These are phyloP conservation scores for Meteorus sp. DNA, from an alignment of 1,140 invertebrate genomes.

Conservation along the genomic window DNA sequence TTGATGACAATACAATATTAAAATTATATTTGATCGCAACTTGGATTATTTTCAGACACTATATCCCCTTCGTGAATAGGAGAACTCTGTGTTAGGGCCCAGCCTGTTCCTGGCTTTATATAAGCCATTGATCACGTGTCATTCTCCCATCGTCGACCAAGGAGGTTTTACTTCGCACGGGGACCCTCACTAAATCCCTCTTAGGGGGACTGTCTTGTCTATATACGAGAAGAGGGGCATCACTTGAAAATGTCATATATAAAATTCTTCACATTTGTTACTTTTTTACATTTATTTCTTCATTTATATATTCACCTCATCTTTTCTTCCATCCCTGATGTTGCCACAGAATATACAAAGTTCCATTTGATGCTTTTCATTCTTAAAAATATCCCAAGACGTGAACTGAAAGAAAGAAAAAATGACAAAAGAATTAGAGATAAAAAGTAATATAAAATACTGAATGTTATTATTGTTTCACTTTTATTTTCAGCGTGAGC, in stretches of 20 bases:
- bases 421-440: no score
- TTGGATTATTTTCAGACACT: constrained; percentile 29
- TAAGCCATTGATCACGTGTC: constrained; percentile 58
- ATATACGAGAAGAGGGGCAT: constrained; percentile 17
- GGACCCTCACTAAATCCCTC: constrained; percentile 16
- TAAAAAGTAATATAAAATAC: no score
- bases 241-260: constrained; percentile 22
- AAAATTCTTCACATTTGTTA: constrained; percentile 12
- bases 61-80: constrained; percentile 46
- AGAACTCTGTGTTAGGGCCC: constrained; percentile 54
- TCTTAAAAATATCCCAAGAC: no score
- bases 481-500: background rate
- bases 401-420: no score
- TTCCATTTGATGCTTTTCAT: background rate
- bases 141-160: constrained; percentile 36
- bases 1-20: constrained; percentile 31
- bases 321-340: no score
- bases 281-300: no score
- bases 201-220: constrained; percentile 4
- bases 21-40: no score
- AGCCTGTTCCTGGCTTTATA: constrained; percentile 55
- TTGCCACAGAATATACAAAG: background rate
- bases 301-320: no score
- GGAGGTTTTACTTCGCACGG: constrained; percentile 17
- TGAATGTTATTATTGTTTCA: no score